Evolutionary conservation across 2,888 invertebrate species (phyloP).

Genomic region (Laothoe populi): DNA sequence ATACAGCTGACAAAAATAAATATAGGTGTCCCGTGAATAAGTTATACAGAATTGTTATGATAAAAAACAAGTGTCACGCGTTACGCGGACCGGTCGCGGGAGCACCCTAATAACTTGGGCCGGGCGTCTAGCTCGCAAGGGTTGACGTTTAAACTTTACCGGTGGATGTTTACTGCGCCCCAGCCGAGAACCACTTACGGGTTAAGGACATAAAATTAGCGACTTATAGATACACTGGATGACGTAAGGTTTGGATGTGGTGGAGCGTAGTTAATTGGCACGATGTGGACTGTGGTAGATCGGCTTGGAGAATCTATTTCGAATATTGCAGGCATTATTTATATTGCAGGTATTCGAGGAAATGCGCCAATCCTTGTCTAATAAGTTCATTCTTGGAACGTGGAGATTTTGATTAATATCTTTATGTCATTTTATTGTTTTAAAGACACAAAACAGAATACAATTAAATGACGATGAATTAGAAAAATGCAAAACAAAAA

Average conservation of each 20-base stretch:
- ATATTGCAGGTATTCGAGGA: too few relatives aligned
- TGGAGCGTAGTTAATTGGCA: neutral
- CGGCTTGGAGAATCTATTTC: too few relatives aligned
- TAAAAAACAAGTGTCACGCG: constrained; percentile 62
- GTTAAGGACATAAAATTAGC: constrained; percentile 60
- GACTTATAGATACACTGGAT: constrained; percentile 53
- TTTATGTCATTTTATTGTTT: too few relatives aligned
- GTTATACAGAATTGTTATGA: constrained; percentile 41
- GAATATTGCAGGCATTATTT: too few relatives aligned
- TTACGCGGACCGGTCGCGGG: constrained; percentile 44
- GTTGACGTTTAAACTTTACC: constrained; percentile 75
- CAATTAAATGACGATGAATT: too few relatives aligned
- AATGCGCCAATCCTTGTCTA: too few relatives aligned
- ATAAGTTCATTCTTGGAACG: too few relatives aligned
- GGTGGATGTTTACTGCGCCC: constrained; percentile 69
- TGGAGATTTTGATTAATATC: too few relatives aligned
- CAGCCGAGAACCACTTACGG: constrained; percentile 63
- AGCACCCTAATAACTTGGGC: constrained; percentile 69
- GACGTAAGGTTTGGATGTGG: constrained; percentile 33
- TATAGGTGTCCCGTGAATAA: constrained; percentile 30
- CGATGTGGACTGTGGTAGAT: neutral
- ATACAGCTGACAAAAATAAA: constrained; percentile 22
- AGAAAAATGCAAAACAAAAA: too few relatives aligned
- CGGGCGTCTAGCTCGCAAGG: constrained; percentile 60
- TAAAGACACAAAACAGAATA: too few relatives aligned